Evolutionary conservation across 2,888 invertebrate genomes (phyloP).

Genomic region (Ditylenchus weischeri): DNA sequence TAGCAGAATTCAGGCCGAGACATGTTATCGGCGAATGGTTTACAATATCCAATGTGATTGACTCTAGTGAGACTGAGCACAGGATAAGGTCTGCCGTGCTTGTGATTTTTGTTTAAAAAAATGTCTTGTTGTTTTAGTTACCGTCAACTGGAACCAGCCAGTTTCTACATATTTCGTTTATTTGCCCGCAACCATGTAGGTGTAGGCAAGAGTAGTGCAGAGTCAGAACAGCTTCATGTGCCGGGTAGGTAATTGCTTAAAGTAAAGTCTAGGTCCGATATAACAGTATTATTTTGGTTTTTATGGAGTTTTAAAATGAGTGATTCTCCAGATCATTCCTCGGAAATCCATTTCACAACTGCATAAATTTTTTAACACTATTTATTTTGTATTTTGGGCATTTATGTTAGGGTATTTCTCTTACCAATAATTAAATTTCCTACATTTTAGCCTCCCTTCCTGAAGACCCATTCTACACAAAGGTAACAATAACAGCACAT

Average conservation of each 20-base stretch:
- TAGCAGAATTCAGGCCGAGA: slow-evolving; percentile 3
- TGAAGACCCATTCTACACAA: slow-evolving; percentile 61
- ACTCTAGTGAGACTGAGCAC: slow-evolving; percentile 14
- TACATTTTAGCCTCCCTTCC: slow-evolving; percentile 42
- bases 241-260: slow-evolving; percentile 47
- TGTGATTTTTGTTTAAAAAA: background rate
- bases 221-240: slow-evolving; percentile 72
- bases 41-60: slow-evolving; percentile 40
- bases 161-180: slow-evolving; percentile 85
- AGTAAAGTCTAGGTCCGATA: too few relatives aligned
- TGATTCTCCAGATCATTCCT: too few relatives aligned
- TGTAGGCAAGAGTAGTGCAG: slow-evolving; percentile 84
- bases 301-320: too few relatives aligned
- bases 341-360: too few relatives aligned
- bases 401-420: background rate
- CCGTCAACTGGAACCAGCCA: slow-evolving; percentile 84
- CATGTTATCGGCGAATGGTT: slow-evolving; percentile 54
- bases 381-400: too few relatives aligned
- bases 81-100: background rate
- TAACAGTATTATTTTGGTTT: too few relatives aligned
- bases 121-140: slow-evolving; percentile 62
- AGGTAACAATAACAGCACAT: slow-evolving; percentile 29
- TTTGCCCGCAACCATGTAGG: slow-evolving; percentile 89
- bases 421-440: slow-evolving; percentile 5
- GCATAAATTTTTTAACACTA: too few relatives aligned